These are phyloP conservation scores for Anas platyrhynchos DNA, from an alignment of 2,113 vertebrate genomes.

Conservation along the genomic window DNA sequence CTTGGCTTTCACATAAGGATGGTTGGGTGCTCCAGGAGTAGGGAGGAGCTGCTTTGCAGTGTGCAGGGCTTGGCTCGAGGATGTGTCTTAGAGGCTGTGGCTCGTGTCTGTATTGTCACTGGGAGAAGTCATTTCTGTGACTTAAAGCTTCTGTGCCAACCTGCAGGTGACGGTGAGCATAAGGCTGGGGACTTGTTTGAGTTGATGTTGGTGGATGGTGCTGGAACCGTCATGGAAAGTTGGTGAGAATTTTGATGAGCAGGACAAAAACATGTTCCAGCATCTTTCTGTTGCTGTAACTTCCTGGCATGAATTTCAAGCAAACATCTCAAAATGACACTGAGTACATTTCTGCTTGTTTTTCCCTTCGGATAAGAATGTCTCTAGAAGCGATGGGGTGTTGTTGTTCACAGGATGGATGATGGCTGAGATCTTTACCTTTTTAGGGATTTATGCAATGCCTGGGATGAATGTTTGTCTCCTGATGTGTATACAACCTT, in stretches of 20 bases:
- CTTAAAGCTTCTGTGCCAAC: not conserved
- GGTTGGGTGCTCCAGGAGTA: not conserved
- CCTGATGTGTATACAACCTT: not conserved
- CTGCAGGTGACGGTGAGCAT: not conserved
- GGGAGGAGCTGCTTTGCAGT: not conserved
- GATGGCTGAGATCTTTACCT: not conserved
- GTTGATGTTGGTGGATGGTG: not conserved
- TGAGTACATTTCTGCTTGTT: not conserved
- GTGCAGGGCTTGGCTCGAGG: not conserved
- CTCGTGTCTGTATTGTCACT: not conserved
- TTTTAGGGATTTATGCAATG: not conserved
- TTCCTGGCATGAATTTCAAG: slow-evolving; percentile 6
- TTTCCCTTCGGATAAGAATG: not conserved
- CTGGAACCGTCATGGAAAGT: not conserved
- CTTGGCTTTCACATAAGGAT: not conserved
- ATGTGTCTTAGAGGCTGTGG: not conserved
- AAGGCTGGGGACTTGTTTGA: not conserved
- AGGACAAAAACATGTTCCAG: slow-evolving; percentile 21
- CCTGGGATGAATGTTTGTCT: not conserved
- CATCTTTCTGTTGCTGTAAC: not conserved
- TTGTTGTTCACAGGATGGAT: not conserved
- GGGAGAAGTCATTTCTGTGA: not conserved
- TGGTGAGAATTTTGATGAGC: slow-evolving; percentile 16
- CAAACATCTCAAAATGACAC: not conserved
- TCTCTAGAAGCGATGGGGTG: not conserved